A percentile compares a stretch with the other conserved stretches of the same genome.
Conservation (phyloP, 2,797 vertebrate species). For the Melopsittacus undulatus region DNA sequence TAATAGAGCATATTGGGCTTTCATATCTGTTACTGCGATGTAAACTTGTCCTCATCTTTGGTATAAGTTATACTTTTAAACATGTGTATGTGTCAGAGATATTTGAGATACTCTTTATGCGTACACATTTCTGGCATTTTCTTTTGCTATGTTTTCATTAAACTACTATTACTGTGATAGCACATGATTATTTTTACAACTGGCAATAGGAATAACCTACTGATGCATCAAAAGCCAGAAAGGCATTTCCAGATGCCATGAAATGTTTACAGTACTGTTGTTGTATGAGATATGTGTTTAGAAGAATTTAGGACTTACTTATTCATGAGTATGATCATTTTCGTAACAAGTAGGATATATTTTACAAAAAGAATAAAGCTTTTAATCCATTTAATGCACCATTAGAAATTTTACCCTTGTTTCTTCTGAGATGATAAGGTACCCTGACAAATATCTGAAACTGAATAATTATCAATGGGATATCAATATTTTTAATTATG, state of each 20-base stretch:
- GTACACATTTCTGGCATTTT: background rate
- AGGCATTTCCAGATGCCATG: background rate
- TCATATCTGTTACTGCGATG: background rate
- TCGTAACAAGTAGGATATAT: background rate
- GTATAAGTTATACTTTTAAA: background rate
- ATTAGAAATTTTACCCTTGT: background rate
- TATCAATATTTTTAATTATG: background rate
- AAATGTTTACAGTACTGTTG: background rate
- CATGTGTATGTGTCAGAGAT: background rate
- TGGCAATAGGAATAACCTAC: background rate
- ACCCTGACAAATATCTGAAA: background rate
- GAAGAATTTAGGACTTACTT: background rate
- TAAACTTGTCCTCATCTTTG: background rate
- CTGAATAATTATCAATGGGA: background rate
- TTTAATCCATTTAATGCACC: background rate
- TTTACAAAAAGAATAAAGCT: background rate
- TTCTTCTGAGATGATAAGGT: background rate
- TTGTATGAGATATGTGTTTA: background rate
- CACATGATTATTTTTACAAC: background rate
- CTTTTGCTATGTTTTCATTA: background rate
- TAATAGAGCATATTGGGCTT: background rate
- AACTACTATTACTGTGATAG: background rate
- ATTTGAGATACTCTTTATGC: background rate
- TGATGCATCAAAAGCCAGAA: background rate
- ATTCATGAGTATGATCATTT: background rate